Evolutionary conservation across 1,140 invertebrate species (phyloP).

Genomic region (Scaptomyza graminum): DNA sequence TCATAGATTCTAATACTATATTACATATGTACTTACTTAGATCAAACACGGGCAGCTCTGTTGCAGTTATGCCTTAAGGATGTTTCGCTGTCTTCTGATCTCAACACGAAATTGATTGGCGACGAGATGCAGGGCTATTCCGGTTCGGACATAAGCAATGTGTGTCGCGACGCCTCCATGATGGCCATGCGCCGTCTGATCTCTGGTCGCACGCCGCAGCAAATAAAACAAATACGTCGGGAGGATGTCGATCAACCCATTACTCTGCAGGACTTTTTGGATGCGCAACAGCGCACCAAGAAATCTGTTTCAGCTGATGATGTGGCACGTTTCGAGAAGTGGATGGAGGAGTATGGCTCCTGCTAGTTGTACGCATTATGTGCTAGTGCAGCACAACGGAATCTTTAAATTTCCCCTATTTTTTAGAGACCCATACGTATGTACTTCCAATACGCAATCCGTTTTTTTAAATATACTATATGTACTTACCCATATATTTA

Average conservation of each 20-base stretch:
- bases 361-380: constrained; percentile 77
- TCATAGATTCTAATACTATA: constrained; percentile 3
- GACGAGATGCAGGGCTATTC: constrained; percentile 96
- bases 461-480: constrained; percentile 36
- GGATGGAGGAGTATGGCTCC: constrained; percentile 98
- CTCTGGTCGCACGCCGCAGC: constrained; percentile 94
- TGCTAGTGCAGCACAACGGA: constrained; percentile 50
- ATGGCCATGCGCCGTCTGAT: constrained; percentile 99
- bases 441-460: constrained; percentile 66
- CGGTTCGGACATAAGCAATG: constrained; percentile 98
- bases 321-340: constrained; percentile 96
- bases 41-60: constrained; percentile 93
- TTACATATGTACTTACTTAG: constrained; percentile 66
- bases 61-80: constrained; percentile 96
- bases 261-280: constrained; percentile 93
- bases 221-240: constrained; percentile 95
- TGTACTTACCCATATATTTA: constrained; percentile 21
- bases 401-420: constrained; percentile 31
- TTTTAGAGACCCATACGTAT: constrained; percentile 42
- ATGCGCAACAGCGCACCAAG: constrained; percentile 95
- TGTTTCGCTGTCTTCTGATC: constrained; percentile 91
- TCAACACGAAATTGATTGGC: constrained; percentile 92
- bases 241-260: constrained; percentile 97
- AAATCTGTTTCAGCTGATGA: constrained; percentile 97
- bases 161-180: constrained; percentile 99